Base-by-base conservation (phyloP, 2,113 vertebrate genomes). In the Nycticebus coucang region DNA sequence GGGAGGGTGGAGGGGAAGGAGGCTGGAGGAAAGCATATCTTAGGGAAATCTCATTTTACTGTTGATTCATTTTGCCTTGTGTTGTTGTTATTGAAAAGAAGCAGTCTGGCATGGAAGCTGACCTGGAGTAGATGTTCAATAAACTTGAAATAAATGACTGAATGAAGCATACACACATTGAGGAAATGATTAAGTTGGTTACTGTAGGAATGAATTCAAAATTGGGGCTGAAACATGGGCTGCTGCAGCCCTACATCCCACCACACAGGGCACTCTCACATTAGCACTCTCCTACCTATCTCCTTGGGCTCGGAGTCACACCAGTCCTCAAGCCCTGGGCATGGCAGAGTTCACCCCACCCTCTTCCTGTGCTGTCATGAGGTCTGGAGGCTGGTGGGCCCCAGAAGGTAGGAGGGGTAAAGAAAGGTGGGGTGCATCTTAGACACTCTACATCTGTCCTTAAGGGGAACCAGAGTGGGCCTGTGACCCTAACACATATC, bases 11-110 rank as follows among this genome's bases (percentile, higher is more conserved):
- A 5, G 53, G 57, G 71, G 45, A 4, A 0, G 3, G 37, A 28
- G 55, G 37, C 8, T 7, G 45, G 17, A 87, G 62, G 62, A 13
- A 66, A 64, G 89, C 12, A 0, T 30, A 26, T 87, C 77, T 79
- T 72, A 15, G 41, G 68, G 53, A 96, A 92, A 88, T 85, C 88
- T 74, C 28, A 26, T 72, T 79, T 68, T 14, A 57, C 53, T 59
- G 77, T 60, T 62, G 71, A 88, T 75, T 96, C 96, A 72, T 81
- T 78, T 62, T 85, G 94, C 57, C 83, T 93, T 88, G 64, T 66
- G 37, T 30, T 45, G n/a, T 57, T 18, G 15, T 28, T 57, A 66
- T 66, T n/a, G 87, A 77, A 66, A 93, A 85, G 55, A 28, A 64
- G 80, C n/a, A 37, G n/a, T 59, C 81, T 72, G 71, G 66, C 71